Percentiles rank a stretch among this genome's conserved stretches.
Conservation (phyloP, 2,888 invertebrate genomes). For the Acanthococcus lagerstroemiae region DNA sequence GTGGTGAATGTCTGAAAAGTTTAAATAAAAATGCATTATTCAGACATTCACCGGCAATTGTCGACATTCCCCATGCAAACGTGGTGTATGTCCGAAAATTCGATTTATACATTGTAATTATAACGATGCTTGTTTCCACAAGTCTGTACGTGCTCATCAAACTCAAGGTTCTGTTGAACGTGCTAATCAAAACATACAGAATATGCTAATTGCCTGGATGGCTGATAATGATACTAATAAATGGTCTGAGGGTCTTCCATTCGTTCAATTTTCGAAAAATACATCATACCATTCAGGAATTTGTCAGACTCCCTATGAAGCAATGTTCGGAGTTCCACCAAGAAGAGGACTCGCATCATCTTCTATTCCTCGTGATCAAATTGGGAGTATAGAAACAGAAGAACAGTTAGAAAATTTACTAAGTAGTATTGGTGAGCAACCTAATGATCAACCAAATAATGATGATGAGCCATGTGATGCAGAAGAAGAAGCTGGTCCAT, state of each 20-base stretch:
- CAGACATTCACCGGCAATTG: background rate
- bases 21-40: background rate
- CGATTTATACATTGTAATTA: too few species aligned
- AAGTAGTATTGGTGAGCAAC: background rate
- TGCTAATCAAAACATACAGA: background rate
- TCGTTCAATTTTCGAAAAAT: background rate
- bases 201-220: background rate
- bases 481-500: too few species aligned
- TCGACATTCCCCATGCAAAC: background rate
- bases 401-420: background rate
- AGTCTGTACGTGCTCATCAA: background rate
- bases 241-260: background rate
- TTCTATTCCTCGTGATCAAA: background rate
- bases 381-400: background rate
- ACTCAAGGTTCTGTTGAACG: background rate
- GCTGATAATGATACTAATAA: background rate
- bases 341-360: background rate
- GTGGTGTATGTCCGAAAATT: background rate
- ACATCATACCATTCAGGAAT: background rate
- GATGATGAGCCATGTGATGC: too few species aligned
- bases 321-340: background rate
- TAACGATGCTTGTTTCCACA: too few species aligned
- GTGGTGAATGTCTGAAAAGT: background rate
- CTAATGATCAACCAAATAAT: background rate
- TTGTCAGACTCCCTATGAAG: background rate